phyloP scores from a whole-genome alignment of 1,140 invertebrate species.

The Pseudomyrmex gracilis region DNA sequence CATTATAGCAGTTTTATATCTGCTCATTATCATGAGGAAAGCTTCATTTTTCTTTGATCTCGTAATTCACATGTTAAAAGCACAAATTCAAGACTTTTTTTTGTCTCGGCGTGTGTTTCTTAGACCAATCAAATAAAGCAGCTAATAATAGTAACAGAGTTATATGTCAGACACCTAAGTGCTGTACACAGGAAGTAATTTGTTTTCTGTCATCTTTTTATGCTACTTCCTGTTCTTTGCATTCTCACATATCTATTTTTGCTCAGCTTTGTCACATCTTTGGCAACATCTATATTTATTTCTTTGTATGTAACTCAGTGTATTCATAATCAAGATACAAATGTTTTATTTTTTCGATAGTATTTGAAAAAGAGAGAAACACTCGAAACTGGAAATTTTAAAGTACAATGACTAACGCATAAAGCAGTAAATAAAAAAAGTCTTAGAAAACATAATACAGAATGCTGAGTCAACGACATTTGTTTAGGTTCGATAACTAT shows the following conservation, averaged over 20 bases:
- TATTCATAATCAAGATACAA: neutral
- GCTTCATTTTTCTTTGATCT: neutral
- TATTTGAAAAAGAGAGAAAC: neutral
- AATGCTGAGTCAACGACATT: constrained; percentile 56
- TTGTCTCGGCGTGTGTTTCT: constrained; percentile 48
- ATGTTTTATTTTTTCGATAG: neutral
- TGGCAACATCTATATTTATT: neutral
- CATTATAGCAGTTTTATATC: neutral
- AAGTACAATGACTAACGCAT: too few relatives aligned
- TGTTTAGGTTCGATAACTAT: constrained; percentile 97
- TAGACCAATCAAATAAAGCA: constrained; percentile 71
- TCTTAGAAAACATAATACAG: constrained; percentile 20
- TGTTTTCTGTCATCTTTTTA: constrained; percentile 79
- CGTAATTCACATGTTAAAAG: neutral
- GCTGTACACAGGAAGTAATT: constrained; percentile 81
- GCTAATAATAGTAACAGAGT: constrained; percentile 82
- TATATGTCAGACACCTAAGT: constrained; percentile 70
- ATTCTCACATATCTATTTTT: constrained; percentile 51
- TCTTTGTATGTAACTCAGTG: neutral
- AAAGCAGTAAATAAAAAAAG: neutral
- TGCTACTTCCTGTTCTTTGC: constrained; percentile 64
- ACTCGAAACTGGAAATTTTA: too few relatives aligned
- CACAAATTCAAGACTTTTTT: constrained; percentile 26
- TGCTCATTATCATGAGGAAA: neutral
- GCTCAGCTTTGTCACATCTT: constrained; percentile 21